Evolutionary conservation across 2,797 vertebrate genomes (phyloP), one percentile per base, ranked within the genome.

Genomic region (Ciconia nigra): DNA sequence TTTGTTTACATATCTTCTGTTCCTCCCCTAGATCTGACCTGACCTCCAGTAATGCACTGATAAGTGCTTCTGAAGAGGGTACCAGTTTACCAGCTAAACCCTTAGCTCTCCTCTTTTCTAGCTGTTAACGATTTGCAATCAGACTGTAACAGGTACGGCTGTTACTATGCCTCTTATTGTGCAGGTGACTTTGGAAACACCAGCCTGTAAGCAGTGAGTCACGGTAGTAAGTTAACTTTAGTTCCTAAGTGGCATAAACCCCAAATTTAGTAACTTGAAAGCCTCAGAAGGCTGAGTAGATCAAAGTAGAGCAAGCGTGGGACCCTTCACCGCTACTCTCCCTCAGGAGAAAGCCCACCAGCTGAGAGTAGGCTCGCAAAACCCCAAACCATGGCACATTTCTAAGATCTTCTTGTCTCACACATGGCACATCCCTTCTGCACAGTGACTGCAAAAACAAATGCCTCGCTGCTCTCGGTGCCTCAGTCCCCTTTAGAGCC

Each of bases 311-410:
- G 35, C 14, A 62, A 78, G 3, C 5, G 4, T 15, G 37, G 3
- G 37, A 91, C 24, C 16, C 13, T 58, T 74, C 41, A 29, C 13
- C 25, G 59, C 58, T 11, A 4, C n/a, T 31, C 10, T 87, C 19
- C 37, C 41, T 39, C 52, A 71, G 15, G 16, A 76, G 31, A 42
- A 86, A 47, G 37, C 15, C 33, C 10, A 54, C 11, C 26, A 63
- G 22, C 29, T 41, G 39, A 77, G 15, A 80, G 37, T 1, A 78
- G 37, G 20, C 12, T 69, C 29, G 62, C 25, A 80, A 44, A 72
- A 15, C 3, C 7, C 13, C 54, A 49, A 55, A 39, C 28, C 8
- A 41, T 2, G 7, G 28, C 33, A 33, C 4, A 6, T 3, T 1
- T 47, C 35, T 59, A 42, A 21, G 9, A 76, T 61, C 25, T 42